Conservation (phyloP, 2,888 invertebrate species). For the Caenorhabditis plicata region DNA sequence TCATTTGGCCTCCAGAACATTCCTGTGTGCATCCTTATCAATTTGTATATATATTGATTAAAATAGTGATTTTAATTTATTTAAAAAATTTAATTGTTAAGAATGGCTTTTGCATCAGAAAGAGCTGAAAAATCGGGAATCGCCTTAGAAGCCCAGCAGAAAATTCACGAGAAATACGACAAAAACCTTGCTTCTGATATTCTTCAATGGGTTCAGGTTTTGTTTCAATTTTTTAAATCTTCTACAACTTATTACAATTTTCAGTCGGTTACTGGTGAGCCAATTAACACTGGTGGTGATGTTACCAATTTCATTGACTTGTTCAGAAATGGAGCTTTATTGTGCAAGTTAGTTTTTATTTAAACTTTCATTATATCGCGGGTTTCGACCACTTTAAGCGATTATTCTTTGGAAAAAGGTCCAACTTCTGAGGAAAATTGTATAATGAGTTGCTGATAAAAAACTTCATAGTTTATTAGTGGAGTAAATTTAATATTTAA, state of each 20-base stretch:
- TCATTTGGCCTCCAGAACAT: too few species aligned
- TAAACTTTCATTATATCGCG: too few species aligned
- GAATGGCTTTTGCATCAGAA: slow-evolving; percentile 22
- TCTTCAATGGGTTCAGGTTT: slow-evolving; percentile 81
- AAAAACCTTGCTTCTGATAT: slow-evolving; percentile 88
- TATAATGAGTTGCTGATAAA: too few species aligned
- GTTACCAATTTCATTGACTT: slow-evolving; percentile 88
- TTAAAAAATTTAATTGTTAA: slow-evolving; percentile 12
- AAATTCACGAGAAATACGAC: slow-evolving; percentile 95
- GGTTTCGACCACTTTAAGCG: too few species aligned
- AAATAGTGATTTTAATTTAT: background rate
- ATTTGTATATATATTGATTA: too few species aligned
- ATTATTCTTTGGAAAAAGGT: too few species aligned
- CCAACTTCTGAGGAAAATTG: too few species aligned
- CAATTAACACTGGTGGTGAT: slow-evolving; percentile 80
- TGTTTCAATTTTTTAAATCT: background rate
- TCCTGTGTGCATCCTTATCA: too few species aligned
- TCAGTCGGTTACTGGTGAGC: slow-evolving; percentile 79
- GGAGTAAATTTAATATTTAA: too few species aligned
- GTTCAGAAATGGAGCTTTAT: slow-evolving; percentile 83
- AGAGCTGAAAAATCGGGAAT: slow-evolving; percentile 62
- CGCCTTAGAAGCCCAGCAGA: slow-evolving; percentile 61
- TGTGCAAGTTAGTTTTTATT: slow-evolving; percentile 84
- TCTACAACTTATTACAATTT: background rate
- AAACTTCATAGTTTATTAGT: too few species aligned